A percentile compares a stretch with the other conserved stretches of the same genome.
Conservation (phyloP, 2,888 invertebrate genomes). For the Catocala fraxini region DNA sequence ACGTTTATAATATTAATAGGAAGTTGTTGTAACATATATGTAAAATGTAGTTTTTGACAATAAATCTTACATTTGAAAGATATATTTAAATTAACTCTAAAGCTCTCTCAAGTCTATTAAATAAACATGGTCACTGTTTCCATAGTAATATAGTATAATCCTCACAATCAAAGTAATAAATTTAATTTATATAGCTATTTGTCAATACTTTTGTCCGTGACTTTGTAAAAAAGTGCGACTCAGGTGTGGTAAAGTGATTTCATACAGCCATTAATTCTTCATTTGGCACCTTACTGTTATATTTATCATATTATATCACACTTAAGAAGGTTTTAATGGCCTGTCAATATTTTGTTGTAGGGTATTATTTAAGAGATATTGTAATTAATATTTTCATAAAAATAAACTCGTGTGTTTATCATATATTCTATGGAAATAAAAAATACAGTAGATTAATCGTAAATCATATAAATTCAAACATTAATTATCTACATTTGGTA, state of each 20-base stretch:
- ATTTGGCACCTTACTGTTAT: slow-evolving; percentile 38
- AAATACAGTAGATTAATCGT: too few relatives aligned
- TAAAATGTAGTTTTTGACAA: not conserved
- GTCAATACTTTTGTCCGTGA: slow-evolving; percentile 33
- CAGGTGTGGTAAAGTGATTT: slow-evolving; percentile 49
- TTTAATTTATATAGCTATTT: slow-evolving; percentile 46
- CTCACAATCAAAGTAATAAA: slow-evolving; percentile 40
- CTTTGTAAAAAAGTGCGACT: slow-evolving; percentile 38
- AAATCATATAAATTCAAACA: too few relatives aligned
- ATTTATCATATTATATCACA: slow-evolving; percentile 32
- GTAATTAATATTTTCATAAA: too few relatives aligned
- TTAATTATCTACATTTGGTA: too few relatives aligned
- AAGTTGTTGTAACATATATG: too few relatives aligned
- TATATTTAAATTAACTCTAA: not conserved
- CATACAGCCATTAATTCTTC: slow-evolving; percentile 34
- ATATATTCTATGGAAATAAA: too few relatives aligned
- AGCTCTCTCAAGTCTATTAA: slow-evolving; percentile 12
- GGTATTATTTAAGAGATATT: too few relatives aligned
- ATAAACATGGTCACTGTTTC: slow-evolving; percentile 12
- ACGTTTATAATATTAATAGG: too few relatives aligned
- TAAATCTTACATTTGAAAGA: not conserved
- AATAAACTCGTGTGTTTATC: too few relatives aligned
- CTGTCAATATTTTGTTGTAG: too few relatives aligned
- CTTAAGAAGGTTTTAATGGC: slow-evolving; percentile 3
- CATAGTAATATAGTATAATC: slow-evolving; percentile 30